A percentile compares a stretch with the other conserved stretches of the same genome.
Conservation (phyloP, 1,140 invertebrate genomes). For the Psilanteris sp. region DNA sequence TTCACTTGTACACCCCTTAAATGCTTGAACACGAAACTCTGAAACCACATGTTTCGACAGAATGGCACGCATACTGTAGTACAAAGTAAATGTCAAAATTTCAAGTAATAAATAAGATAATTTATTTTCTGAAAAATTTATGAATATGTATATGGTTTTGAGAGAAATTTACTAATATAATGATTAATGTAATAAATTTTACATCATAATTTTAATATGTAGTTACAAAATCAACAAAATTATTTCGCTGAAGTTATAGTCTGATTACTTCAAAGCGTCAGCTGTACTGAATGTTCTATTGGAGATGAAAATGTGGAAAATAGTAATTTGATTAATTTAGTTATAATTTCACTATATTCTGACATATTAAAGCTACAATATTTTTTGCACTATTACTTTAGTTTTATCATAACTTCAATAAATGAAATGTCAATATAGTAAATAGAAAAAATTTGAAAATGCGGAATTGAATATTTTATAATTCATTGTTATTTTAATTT, state of each 20-base stretch:
- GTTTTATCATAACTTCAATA: no score
- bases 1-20: conserved; percentile 50
- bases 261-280: conserved; percentile 59
- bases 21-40: conserved; percentile 43
- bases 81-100: no score
- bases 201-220: conserved; percentile 22
- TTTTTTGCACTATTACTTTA: no score
- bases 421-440: no score
- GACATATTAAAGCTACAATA: no score
- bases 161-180: conserved; percentile 25
- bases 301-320: conserved; percentile 50
- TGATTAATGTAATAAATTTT: conserved; percentile 15
- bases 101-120: no score
- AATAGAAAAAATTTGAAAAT: no score
- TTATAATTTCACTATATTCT: conserved; percentile 48
- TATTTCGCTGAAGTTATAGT: conserved; percentile 41
- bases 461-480: no score
- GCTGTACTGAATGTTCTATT: conserved; percentile 43
- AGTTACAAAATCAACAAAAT: conserved; percentile 46
- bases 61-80: no score
- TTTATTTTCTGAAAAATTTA: no score
- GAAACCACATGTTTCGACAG: conserved; percentile 33
- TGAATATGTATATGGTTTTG: no score
- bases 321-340: conserved; percentile 50
- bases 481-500: no score